Evolutionary conservation across 2,113 vertebrate genomes (phyloP).

Genomic region (Boleophthalmus pectinirostris): DNA sequence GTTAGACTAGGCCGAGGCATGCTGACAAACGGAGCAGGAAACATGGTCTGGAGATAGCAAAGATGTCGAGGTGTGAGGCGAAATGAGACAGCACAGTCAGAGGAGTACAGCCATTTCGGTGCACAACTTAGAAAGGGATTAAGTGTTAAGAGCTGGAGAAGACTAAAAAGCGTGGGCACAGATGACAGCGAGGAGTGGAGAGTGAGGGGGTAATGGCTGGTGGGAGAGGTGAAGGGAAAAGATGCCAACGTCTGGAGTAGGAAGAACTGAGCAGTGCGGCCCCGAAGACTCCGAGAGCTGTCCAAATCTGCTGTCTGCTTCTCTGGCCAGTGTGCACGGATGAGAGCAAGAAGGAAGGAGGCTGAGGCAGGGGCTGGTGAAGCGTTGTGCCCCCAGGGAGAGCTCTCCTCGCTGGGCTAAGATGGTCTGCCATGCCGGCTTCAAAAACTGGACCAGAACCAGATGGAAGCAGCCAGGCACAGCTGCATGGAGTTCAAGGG

Average conservation of each 20-base stretch:
- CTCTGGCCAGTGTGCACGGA: conserved; percentile 27
- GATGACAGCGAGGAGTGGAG: conserved; percentile 44
- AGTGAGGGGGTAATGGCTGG: conserved; percentile 58
- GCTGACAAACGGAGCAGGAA: conserved; percentile 18
- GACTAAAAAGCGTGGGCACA: conserved; percentile 33
- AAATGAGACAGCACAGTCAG: conserved; percentile 13
- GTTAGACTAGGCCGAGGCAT: conserved; percentile 17
- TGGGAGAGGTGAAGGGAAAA: conserved; percentile 59
- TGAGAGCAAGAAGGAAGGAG: conserved; percentile 15
- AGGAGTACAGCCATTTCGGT: conserved; percentile 34
- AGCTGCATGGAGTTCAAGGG: conserved; percentile 49
- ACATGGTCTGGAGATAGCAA: conserved; percentile 19
- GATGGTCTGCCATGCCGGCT: conserved; percentile 42
- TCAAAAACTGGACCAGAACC: conserved; percentile 43
- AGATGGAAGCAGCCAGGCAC: conserved; percentile 27
- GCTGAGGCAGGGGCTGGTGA: conserved; percentile 27
- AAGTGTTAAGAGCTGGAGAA: conserved; percentile 35
- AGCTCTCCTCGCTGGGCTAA: conserved; percentile 36
- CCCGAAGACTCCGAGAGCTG: conserved; percentile 63
- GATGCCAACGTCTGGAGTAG: conserved; percentile 60
- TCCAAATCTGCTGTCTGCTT: conserved; percentile 46
- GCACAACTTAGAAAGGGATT: conserved; percentile 23
- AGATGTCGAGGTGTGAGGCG: conserved; percentile 33
- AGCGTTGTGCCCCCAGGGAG: conserved; percentile 25
- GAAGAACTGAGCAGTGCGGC: conserved; percentile 67